A percentile compares a stretch with the other conserved stretches of the same genome.
These are phyloP conservation scores for Drosophila azteca DNA, from an alignment of 1,140 invertebrate genomes.

Conservation along the genomic window DNA sequence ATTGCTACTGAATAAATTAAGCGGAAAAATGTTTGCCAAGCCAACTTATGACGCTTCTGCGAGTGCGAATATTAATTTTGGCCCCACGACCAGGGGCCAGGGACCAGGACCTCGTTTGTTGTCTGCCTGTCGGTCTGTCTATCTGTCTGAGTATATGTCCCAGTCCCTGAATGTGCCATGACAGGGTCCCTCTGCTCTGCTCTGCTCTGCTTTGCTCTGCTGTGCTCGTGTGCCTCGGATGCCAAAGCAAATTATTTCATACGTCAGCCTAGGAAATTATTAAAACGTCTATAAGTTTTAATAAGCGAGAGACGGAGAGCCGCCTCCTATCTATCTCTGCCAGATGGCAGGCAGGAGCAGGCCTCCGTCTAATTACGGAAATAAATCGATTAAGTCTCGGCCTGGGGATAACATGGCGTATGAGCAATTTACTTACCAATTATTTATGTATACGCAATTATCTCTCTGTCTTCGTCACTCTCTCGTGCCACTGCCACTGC, in stretches of 20 bases:
- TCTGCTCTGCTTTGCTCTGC: no score
- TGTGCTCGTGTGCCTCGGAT: conserved; percentile 9
- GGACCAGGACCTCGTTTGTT: not conserved
- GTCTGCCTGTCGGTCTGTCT: conserved; percentile 9
- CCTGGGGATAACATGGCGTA: conserved; percentile 35
- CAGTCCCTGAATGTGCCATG: no score
- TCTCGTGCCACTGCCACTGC: not conserved
- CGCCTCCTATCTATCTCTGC: not conserved
- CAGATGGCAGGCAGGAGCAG: not conserved
- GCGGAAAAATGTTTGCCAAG: conserved; percentile 78
- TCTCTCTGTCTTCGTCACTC: conserved; percentile 1
- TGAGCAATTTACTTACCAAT: conserved; percentile 63
- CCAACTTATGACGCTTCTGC: conserved; percentile 75
- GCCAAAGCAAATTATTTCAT: conserved; percentile 76
- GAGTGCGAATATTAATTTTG: conserved; percentile 77
- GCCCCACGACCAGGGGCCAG: conserved; percentile 12
- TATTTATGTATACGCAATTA: conserved; percentile 64
- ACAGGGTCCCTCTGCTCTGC: no score
- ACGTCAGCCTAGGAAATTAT: conserved; percentile 70
- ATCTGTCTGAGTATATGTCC: conserved; percentile 13
- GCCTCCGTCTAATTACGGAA: conserved; percentile 59
- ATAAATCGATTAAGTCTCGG: conserved; percentile 69
- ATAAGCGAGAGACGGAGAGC: conserved; percentile 41
- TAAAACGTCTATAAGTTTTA: conserved; percentile 73
- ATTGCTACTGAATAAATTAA: conserved; percentile 81